Conservation (phyloP, 2,797 vertebrate genomes). For the Tachyglossus aculeatus region DNA sequence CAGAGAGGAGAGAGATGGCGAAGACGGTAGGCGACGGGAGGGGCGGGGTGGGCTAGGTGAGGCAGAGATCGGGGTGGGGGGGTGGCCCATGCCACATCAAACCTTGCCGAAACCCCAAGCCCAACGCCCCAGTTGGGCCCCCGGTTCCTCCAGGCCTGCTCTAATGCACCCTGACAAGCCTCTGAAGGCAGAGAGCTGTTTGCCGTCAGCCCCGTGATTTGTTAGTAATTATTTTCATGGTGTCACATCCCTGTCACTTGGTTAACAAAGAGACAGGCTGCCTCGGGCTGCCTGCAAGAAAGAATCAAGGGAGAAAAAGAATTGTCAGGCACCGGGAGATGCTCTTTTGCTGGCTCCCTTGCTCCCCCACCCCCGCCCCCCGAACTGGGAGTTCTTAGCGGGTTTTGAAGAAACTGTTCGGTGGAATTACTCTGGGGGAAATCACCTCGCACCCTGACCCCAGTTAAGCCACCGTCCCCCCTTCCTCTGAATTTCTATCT, state of each 20-base stretch:
- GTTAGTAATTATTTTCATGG: constrained; percentile 99
- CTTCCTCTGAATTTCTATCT: too few species aligned
- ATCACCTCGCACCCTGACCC: too few species aligned
- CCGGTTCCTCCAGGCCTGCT: constrained; percentile 79
- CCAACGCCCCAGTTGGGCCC: constrained; percentile 42
- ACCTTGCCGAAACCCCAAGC: neutral
- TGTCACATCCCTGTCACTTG: constrained; percentile 99
- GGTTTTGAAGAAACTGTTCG: too few species aligned
- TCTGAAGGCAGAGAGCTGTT: constrained; percentile 98
- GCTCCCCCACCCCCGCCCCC: constrained; percentile 39
- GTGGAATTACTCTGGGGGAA: too few species aligned
- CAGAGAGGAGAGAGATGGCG: constrained; percentile 22
- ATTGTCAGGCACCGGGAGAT: constrained; percentile 73
- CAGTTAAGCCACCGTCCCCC: too few species aligned
- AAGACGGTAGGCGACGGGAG: too few species aligned
- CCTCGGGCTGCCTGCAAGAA: constrained; percentile 81
- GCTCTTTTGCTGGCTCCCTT: constrained; percentile 70
- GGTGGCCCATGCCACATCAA: neutral
- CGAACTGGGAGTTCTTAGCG: too few species aligned
- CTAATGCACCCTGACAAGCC: constrained; percentile 97
- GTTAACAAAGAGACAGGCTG: constrained; percentile 88
- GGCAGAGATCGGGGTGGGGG: neutral
- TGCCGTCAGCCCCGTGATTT: constrained; percentile 98
- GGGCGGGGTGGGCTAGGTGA: too few species aligned
- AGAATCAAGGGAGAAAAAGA: constrained; percentile 71